phyloP scores from a whole-genome alignment of 2,797 vertebrate genomes.

The Sus cebifrons region DNA sequence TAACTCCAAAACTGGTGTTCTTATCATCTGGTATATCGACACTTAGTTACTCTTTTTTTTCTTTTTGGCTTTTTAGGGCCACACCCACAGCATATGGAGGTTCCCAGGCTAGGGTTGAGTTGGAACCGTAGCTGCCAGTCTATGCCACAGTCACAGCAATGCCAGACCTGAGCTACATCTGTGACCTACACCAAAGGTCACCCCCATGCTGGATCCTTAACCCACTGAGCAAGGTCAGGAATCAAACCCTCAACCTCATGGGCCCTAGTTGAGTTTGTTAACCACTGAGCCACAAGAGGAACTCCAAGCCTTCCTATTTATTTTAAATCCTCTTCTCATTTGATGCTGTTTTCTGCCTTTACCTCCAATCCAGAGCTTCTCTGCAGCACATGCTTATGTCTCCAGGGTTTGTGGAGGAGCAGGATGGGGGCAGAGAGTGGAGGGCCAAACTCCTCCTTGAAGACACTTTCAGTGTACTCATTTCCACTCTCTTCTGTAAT shows the following conservation, averaged over 20 bases:
- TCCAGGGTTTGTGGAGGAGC: neutral
- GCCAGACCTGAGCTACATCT: too few species aligned
- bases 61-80: too few species aligned
- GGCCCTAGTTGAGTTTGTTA: too few species aligned
- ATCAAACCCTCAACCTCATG: too few species aligned
- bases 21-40: neutral
- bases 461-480: neutral
- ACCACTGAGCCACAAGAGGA: too few species aligned
- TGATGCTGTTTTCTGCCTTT: neutral
- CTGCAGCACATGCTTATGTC: neutral
- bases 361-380: neutral
- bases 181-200: too few species aligned
- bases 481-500: neutral
- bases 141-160: too few species aligned
- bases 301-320: neutral
- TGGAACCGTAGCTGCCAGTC: too few species aligned
- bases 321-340: neutral
- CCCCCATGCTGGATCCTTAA: too few species aligned
- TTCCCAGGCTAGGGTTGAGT: too few species aligned
- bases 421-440: neutral
- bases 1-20: neutral
- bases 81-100: too few species aligned
- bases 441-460: neutral
- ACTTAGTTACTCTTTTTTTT: neutral
- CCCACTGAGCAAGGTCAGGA: too few species aligned